Evolutionary conservation across 1,140 invertebrate species (phyloP), one percentile per base, ranked within the genome.

Genomic region (Batillaria attramentaria): DNA sequence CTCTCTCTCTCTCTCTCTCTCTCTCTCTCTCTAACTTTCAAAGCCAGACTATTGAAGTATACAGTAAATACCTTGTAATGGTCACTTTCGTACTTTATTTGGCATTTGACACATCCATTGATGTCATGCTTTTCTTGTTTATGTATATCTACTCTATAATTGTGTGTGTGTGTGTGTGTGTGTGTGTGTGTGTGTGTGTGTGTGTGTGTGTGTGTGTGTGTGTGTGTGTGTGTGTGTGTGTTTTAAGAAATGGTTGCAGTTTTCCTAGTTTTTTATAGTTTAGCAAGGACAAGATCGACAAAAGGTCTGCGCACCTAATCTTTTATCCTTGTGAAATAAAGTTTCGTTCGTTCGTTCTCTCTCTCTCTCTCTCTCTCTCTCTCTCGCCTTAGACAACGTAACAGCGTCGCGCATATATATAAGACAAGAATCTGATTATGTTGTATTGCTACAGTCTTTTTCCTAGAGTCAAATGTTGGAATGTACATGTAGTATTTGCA

Each of bases 111-210:
- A n/a, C n/a, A n/a, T n/a, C n/a, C n/a, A n/a, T n/a, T n/a, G n/a
- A n/a, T n/a, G n/a, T n/a, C n/a, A n/a, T n/a, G n/a, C n/a, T n/a
- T n/a, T n/a, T n/a, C n/a, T n/a, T n/a, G n/a, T n/a, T n/a, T n/a
- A n/a, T n/a, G n/a, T n/a, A n/a, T n/a, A n/a, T n/a, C n/a, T n/a
- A n/a, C n/a, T n/a, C n/a, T n/a, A n/a, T n/a, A n/a, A n/a, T n/a
- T 65, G 60, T n/a, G 60, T 65, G 60, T n/a, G 60, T 65, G 60
- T n/a, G 60, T 65, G 60, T n/a, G 60, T 65, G 60, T n/a, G 60
- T 65, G 60, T n/a, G 60, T 65, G 60, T n/a, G 60, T 65, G 60
- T n/a, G 60, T 65, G 60, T 50, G 46, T 50, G 46, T 50, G 46
- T 50, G 46, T 50, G 46, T 50, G 46, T 50, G 46, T 24, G 46